Conservation (phyloP, 2,113 vertebrate species). For the Eira barbara region DNA sequence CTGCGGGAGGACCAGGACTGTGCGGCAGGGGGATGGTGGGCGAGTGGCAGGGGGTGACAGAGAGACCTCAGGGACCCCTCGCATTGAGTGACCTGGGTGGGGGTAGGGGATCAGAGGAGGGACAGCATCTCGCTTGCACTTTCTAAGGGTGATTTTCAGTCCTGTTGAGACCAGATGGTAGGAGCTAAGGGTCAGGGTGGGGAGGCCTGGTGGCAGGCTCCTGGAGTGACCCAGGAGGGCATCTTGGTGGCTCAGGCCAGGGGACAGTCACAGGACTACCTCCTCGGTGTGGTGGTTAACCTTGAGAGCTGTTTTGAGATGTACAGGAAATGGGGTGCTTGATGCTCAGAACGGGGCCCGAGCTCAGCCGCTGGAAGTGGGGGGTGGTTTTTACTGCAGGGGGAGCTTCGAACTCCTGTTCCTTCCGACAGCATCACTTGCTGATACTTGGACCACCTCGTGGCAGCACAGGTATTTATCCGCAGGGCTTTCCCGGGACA, state of each 20-base stretch:
- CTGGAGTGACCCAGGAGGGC: neutral
- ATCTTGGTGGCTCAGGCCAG: neutral
- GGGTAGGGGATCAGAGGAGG: neutral
- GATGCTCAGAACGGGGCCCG: rapidly evolving
- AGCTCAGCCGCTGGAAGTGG: rapidly evolving
- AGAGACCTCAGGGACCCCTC: neutral
- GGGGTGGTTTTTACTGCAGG: neutral
- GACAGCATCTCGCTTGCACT: neutral
- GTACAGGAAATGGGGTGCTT: rapidly evolving
- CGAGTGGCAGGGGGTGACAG: neutral
- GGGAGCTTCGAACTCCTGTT: rapidly evolving
- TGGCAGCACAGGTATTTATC: rapidly evolving
- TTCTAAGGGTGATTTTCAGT: neutral
- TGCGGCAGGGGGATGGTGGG: neutral
- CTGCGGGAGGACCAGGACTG: neutral
- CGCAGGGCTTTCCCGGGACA: neutral
- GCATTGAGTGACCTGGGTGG: rapidly evolving
- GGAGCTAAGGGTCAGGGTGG: neutral
- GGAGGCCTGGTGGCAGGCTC: too few relatives aligned
- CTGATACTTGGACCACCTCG: rapidly evolving
- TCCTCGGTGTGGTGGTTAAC: rapidly evolving
- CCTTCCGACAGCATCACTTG: neutral
- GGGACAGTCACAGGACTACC: neutral
- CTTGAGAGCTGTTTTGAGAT: neutral
- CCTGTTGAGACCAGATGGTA: neutral